A percentile compares a stretch with the other conserved stretches of the same genome.
Evolutionary conservation across 2,888 invertebrate species (phyloP).

Genomic region (Alsophila aescularia): DNA sequence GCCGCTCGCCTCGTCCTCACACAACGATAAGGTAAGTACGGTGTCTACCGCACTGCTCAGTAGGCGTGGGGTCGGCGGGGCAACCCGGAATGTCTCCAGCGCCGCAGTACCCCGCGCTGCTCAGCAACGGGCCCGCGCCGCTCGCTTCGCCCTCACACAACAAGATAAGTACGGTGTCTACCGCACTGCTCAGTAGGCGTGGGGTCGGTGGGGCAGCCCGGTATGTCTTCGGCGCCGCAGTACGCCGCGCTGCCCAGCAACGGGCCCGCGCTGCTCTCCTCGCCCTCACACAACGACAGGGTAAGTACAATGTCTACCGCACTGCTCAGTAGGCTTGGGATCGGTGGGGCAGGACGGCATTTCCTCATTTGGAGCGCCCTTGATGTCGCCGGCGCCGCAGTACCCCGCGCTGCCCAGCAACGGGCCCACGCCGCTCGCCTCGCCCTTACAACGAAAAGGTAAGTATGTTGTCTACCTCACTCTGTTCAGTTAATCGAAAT

Average conservation of each 20-base stretch:
- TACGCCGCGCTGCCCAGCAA: conserved; percentile 85
- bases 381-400: conserved; percentile 85
- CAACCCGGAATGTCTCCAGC: conserved; percentile 87
- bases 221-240: conserved; percentile 87
- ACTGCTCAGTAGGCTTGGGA: conserved; percentile 75
- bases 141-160: conserved; percentile 81
- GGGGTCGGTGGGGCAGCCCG: conserved; percentile 84
- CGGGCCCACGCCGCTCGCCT: conserved; percentile 83
- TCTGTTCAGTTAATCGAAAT: too few relatives aligned
- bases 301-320: conserved; percentile 80
- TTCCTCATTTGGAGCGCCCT: conserved; percentile 88
- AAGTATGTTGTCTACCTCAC: too few relatives aligned
- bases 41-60: conserved; percentile 82
- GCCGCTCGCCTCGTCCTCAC: conserved; percentile 79
- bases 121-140: conserved; percentile 85
- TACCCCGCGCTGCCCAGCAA: conserved; percentile 85
- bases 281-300: conserved; percentile 77
- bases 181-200: conserved; percentile 81
- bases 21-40: conserved; percentile 72
- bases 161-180: conserved; percentile 78
- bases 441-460: conserved; percentile 74
- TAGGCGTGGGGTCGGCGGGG: conserved; percentile 75
- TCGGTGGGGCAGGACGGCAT: conserved; percentile 86
- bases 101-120: conserved; percentile 82
- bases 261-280: conserved; percentile 83